Evolutionary conservation across 35 echinoderm and acorn worm genomes (phyloP), one percentile per base, ranked within the genome.

Genomic region (Nesometra sesokonis): DNA sequence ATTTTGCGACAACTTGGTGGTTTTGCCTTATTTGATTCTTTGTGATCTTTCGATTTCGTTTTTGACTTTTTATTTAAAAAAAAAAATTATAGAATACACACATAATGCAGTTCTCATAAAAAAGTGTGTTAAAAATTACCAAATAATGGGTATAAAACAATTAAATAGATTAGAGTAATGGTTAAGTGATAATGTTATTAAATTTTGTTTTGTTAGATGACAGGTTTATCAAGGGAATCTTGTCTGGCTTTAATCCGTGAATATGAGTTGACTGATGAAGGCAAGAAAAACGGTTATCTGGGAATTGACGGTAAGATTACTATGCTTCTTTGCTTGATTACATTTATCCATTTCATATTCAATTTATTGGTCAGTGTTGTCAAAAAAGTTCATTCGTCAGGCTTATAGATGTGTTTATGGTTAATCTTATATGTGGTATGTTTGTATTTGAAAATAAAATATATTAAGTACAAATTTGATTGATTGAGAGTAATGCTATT

Each of bases 231-330:
- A 35, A 83, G 37, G 38, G 81, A 83, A 83, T 13, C 34, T 27
- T 83, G 81, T 39, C 30, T 83, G 11, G 81, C 34, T 37, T 37
- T 37, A 11, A 83, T 83, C 35, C 34, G 38, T 0, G 37, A 39
- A 83, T 83, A 83, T 83, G 81, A 83, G 37, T 30, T 38, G 34
- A 37, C 81, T 38, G 81, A 83, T 39, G 81, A 83, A 39, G 81
- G 81, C 3, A 83, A 83, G 23, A 19, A 23, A 35, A 83, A 83
- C 21, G 81, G 81, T 23, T 38, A 83, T 11, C 81, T 83, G 0
- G 81, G 81, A 36, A 83, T 83, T 36, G 81, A 83, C 37, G 81
- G 81, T 83, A 39, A 80, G 79, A 36, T 80, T 33, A 33, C 32
- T 33, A 32, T 80, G 79, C 7, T 80, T 78, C 77, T 78, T 8